Evolutionary conservation across 2,797 vertebrate genomes (phyloP).

Genomic region (Peromyscus eremicus): DNA sequence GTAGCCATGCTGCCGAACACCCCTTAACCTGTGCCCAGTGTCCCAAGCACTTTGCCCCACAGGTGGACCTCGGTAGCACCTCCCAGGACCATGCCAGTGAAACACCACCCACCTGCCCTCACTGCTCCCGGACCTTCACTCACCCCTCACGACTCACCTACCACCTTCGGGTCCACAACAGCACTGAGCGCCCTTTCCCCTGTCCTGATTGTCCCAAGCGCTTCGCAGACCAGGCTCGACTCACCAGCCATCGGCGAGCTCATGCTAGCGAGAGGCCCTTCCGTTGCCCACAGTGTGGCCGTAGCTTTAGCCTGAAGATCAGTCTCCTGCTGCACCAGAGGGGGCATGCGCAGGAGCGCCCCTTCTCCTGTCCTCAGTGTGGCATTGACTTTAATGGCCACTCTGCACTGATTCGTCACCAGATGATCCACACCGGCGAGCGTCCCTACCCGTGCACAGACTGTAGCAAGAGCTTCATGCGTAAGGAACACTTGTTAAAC

Average conservation of each 20-base stretch:
- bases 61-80: constrained; percentile 89
- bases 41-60: constrained; percentile 86
- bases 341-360: constrained; percentile 84
- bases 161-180: constrained; percentile 85
- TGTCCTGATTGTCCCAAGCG: constrained; percentile 88
- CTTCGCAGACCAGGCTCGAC: constrained; percentile 84
- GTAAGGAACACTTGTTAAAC: constrained; percentile 88
- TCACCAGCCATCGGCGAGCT: constrained; percentile 84
- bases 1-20: constrained; percentile 75
- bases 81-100: constrained; percentile 85
- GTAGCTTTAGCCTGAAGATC: constrained; percentile 86
- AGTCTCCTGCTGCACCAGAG: constrained; percentile 89
- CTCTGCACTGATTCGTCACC: constrained; percentile 86
- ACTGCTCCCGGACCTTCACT: constrained; percentile 89
- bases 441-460: constrained; percentile 86
- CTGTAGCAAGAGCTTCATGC: constrained; percentile 88
- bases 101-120: constrained; percentile 87
- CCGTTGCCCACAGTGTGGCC: constrained; percentile 84
- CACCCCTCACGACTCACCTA: constrained; percentile 76
- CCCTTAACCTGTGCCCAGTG: constrained; percentile 82
- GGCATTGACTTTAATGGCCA: constrained; percentile 86
- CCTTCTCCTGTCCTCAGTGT: constrained; percentile 83
- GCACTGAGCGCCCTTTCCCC: constrained; percentile 87
- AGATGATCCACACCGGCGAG: constrained; percentile 87
- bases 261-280: constrained; percentile 85